Conservation (phyloP, 2,113 vertebrate species). For the Epinephelus fuscoguttatus region DNA sequence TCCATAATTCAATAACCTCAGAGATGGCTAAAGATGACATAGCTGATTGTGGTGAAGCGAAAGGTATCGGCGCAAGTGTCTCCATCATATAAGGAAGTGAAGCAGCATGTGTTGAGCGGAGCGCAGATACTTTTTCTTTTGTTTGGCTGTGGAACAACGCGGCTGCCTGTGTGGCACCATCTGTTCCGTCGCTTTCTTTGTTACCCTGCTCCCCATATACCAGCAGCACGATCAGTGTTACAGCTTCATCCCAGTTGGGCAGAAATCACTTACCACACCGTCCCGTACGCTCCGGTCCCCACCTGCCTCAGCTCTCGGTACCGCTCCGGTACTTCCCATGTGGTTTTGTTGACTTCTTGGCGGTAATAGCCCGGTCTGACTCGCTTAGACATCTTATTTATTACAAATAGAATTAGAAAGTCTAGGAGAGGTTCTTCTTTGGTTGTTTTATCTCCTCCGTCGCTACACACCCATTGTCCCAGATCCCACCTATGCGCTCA, state of each 20-base stretch:
- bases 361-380: constrained; percentile 88
- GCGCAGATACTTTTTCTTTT: constrained; percentile 62
- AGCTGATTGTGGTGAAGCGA: neutral
- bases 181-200: constrained; percentile 57
- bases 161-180: constrained; percentile 43
- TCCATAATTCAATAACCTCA: no score
- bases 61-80: constrained; percentile 20
- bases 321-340: constrained; percentile 92
- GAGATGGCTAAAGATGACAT: neutral
- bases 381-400: constrained; percentile 74
- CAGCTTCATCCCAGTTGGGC: neutral
- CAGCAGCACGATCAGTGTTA: neutral
- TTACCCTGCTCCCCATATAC: neutral
- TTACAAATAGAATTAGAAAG: neutral
- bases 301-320: constrained; percentile 92
- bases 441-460: constrained; percentile 32
- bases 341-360: constrained; percentile 92
- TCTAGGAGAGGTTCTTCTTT: neutral
- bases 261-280: constrained; percentile 91
- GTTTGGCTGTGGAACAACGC: constrained; percentile 41
- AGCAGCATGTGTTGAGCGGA: constrained; percentile 46
- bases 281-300: constrained; percentile 95
- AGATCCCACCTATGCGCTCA: constrained; percentile 63
- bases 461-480: constrained; percentile 73
- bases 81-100: constrained; percentile 75